These are phyloP conservation scores for Conus betulinus DNA, from an alignment of 1,140 invertebrate genomes.

Conservation along the genomic window DNA sequence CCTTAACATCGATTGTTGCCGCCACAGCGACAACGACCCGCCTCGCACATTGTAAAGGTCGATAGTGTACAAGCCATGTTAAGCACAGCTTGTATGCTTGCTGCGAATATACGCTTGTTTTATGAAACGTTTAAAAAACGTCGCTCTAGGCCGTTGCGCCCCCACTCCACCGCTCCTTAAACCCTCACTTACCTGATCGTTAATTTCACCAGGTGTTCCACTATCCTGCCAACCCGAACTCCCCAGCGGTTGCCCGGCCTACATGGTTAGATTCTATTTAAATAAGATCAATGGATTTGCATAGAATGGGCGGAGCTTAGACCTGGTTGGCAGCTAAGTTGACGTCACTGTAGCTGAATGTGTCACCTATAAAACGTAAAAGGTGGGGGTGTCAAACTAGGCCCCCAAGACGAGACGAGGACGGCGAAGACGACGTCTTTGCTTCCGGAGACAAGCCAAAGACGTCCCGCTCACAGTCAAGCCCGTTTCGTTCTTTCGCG, in stretches of 20 bases:
- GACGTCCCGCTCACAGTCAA: not conserved
- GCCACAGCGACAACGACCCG: not conserved
- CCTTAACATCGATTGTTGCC: not conserved
- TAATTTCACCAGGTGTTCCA: not conserved
- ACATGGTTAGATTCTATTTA: not conserved
- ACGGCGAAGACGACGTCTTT: not conserved
- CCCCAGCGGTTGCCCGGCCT: not conserved
- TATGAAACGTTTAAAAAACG: conserved; percentile 6
- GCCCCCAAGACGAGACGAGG: not conserved
- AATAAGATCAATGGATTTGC: not conserved
- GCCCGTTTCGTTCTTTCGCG: conserved; percentile 15
- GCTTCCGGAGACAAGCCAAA: not conserved
- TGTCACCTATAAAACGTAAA: not conserved
- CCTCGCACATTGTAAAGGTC: not conserved
- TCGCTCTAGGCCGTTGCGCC: not conserved
- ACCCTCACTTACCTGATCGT: not conserved
- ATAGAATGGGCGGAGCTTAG: not conserved
- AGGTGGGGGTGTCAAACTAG: not conserved
- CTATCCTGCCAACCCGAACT: not conserved
- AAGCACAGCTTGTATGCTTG: not conserved
- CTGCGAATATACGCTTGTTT: not conserved
- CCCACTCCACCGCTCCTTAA: not conserved
- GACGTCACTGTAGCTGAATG: not conserved
- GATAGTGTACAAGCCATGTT: not conserved
- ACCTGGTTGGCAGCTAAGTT: not conserved